phyloP scores from a whole-genome alignment of 2,797 vertebrate species.

The Streptopelia turtur region DNA sequence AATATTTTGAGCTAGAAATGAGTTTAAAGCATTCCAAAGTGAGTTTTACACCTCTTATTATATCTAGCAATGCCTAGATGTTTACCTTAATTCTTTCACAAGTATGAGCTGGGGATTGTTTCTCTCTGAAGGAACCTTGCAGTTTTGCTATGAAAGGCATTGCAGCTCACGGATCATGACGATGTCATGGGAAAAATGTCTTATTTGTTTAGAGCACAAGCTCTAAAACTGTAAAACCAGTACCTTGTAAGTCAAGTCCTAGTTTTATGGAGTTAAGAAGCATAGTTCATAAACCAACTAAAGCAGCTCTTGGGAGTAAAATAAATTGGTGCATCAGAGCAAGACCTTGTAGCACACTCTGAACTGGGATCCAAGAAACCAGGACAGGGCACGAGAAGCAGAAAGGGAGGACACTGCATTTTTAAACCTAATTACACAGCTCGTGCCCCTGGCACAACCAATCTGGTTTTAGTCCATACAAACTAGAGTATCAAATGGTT shows the following conservation, averaged over 20 bases:
- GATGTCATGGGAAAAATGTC: constrained; percentile 17
- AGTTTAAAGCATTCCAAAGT: not conserved
- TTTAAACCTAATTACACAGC: not conserved
- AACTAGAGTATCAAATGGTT: not conserved
- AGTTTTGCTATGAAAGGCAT: constrained; percentile 11
- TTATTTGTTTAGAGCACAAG: not conserved
- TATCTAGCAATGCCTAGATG: not conserved
- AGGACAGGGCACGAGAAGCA: not conserved
- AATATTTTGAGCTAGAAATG: not conserved
- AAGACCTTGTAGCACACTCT: not conserved
- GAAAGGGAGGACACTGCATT: not conserved
- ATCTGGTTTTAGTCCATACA: not conserved
- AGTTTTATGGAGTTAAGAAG: constrained; percentile 9
- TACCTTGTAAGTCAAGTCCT: constrained; percentile 46
- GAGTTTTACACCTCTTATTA: not conserved
- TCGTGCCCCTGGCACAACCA: not conserved
- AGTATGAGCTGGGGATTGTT: not conserved
- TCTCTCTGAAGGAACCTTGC: constrained; percentile 8
- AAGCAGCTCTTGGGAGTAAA: not conserved
- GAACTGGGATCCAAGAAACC: not conserved
- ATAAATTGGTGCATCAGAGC: not conserved
- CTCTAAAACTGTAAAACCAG: constrained; percentile 40
- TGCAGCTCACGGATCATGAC: constrained; percentile 10
- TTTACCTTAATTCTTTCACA: not conserved
- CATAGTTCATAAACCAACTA: constrained; percentile 20